Evolutionary conservation across 2,113 vertebrate genomes (phyloP), one percentile per base, ranked within the genome.

Genomic region (Grallaria varia): DNA sequence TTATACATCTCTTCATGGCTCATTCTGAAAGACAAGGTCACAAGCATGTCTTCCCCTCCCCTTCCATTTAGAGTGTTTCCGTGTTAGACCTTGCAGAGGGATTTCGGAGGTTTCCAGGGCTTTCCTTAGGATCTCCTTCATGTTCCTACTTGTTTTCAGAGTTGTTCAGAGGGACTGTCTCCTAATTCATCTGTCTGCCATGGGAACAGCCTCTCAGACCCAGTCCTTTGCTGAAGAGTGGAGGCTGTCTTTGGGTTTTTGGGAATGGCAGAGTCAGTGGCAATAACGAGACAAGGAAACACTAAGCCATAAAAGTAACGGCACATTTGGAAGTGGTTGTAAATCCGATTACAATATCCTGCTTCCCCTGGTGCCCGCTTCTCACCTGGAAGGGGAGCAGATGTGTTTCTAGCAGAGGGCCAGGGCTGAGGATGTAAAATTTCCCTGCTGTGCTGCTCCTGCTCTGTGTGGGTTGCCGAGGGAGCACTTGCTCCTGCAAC

Each of bases 211-310:
- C 56, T n/a, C 31, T 68, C 39, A 59, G 17, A 71, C 62, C 30
- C 47, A 50, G 20, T 31, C 49, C 44, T 81, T 47, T 64, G 66
- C 49, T 39, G 44, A 2, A 1, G 39, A 49, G 37, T 25, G 37
- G n/a, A 50, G 28, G 60, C 50, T 42, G 12, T 0, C 0, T 44
- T 58, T 71, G 64, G 28, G 8, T 59, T 90, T 35, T 8, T 0
- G 0, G 2, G 30, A 55, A 42, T 1, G 2, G 35, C n/a, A 30
- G 42, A 74, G 45, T 45, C 27, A 7, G 24, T 14, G 12, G 23
- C 37, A 67, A 58, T 56, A 84, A 60, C 0, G 1, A 45, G 40
- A 35, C 25, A 23, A 68, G 62, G 58, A 49, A 76, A 53, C 11
- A 6, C 58, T 49, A 69, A 77, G n/a, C 45, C 28, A 14, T 73